phyloP scores from a whole-genome alignment of 2,888 invertebrate species.

The Phalera bucephala region DNA sequence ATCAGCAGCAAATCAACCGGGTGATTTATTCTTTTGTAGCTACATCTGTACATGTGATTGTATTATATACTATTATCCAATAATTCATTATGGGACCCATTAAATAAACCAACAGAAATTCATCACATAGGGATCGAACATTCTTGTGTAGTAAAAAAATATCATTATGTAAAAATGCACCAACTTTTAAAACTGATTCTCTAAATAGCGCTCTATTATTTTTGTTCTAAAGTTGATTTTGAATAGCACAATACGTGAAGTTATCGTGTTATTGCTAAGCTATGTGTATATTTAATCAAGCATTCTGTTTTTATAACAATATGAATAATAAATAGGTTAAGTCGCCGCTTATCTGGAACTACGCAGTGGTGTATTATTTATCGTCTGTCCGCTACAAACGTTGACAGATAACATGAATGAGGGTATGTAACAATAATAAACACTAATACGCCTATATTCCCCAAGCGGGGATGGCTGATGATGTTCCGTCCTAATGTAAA shows the following conservation, averaged over 20 bases:
- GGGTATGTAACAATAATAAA: conserved; percentile 4
- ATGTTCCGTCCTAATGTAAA: too few relatives aligned
- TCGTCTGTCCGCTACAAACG: conserved; percentile 54
- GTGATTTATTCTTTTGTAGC: too few relatives aligned
- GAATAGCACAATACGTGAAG: background rate
- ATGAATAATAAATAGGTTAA: conserved; percentile 63
- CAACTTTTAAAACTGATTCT: background rate
- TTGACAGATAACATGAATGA: conserved; percentile 61
- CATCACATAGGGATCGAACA: too few relatives aligned
- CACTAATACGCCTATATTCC: background rate
- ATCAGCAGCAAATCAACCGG: too few relatives aligned
- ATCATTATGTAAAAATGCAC: background rate
- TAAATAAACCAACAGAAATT: too few relatives aligned
- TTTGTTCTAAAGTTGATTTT: background rate
- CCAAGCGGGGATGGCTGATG: too few relatives aligned
- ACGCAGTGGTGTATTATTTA: conserved; percentile 59
- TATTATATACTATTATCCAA: too few relatives aligned
- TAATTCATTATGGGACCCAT: too few relatives aligned
- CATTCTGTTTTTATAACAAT: conserved; percentile 19
- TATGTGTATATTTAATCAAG: conserved; percentile 13
- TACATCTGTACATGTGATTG: too few relatives aligned
- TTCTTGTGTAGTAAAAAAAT: too few relatives aligned
- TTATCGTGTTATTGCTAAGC: background rate
- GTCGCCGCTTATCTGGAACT: conserved; percentile 59
- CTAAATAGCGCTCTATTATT: background rate